Conservation (phyloP, 1,140 invertebrate species). For the Cyclargus thomasi region DNA sequence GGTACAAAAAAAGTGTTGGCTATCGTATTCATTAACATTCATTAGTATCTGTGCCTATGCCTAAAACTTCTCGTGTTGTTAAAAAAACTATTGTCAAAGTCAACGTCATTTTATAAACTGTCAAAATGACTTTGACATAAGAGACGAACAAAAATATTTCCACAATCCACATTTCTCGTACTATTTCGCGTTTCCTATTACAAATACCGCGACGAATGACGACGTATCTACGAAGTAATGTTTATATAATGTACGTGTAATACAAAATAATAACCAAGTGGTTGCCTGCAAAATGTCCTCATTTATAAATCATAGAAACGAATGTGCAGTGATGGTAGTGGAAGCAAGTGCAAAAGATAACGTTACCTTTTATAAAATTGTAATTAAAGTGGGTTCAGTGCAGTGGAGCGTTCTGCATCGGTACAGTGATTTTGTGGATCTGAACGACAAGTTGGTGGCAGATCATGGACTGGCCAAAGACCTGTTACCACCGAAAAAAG, state of each 20-base stretch:
- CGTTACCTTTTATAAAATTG: constrained; percentile 71
- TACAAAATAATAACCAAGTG: neutral
- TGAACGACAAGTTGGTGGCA: constrained; percentile 87
- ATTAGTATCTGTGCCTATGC: too few species aligned
- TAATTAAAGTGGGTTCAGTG: constrained; percentile 78
- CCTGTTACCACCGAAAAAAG: constrained; percentile 92
- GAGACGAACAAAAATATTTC: neutral
- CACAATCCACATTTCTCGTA: neutral
- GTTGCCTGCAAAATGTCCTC: constrained; percentile 46
- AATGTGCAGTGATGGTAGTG: constrained; percentile 58
- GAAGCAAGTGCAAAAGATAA: constrained; percentile 63
- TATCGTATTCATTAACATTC: too few species aligned
- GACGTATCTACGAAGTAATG: neutral
- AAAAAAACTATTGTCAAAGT: too few species aligned
- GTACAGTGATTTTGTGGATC: constrained; percentile 91
- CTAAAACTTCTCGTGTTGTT: too few species aligned
- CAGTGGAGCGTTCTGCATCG: constrained; percentile 89
- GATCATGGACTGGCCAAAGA: constrained; percentile 89
- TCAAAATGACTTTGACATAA: neutral
- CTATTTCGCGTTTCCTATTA: neutral
- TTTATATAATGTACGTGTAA: neutral
- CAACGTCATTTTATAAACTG: neutral
- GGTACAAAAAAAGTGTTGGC: too few species aligned
- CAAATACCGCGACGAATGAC: neutral
- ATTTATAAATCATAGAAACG: constrained; percentile 58